Evolutionary conservation across 1,140 invertebrate genomes (phyloP).

Genomic region (Matsumurasca onukii): DNA sequence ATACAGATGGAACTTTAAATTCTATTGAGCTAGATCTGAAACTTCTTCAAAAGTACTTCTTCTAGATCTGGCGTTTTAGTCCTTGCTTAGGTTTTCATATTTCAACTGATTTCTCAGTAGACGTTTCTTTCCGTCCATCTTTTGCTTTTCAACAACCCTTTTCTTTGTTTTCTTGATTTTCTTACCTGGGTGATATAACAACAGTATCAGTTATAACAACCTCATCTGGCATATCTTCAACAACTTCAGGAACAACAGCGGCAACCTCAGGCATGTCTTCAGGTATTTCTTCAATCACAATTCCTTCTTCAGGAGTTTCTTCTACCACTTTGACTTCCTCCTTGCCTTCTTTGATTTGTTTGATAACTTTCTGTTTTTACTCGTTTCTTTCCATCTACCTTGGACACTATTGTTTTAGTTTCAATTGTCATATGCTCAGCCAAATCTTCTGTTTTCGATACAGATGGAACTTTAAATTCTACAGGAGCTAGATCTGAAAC

Average conservation of each 20-base stretch:
- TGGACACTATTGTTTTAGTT: slow-evolving; percentile 29
- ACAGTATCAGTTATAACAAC: slow-evolving; percentile 37
- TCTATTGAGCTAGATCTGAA: neutral
- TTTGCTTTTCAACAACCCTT: slow-evolving; percentile 42
- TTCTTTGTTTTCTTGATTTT: slow-evolving; percentile 41
- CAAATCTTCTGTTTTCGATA: neutral
- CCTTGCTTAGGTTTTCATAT: neutral
- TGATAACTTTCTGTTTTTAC: slow-evolving; percentile 43
- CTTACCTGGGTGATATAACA: slow-evolving; percentile 35
- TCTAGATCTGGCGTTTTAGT: neutral
- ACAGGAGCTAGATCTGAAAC: slow-evolving; percentile 35
- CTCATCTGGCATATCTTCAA: slow-evolving; percentile 27
- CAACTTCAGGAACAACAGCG: slow-evolving; percentile 19
- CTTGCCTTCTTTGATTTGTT: slow-evolving; percentile 35
- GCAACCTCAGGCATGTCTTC: slow-evolving; percentile 8
- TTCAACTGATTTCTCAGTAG: slow-evolving; percentile 36
- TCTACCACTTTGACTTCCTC: slow-evolving; percentile 42
- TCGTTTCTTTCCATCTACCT: slow-evolving; percentile 37
- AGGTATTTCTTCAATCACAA: slow-evolving; percentile 24
- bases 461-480: slow-evolving; percentile 41
- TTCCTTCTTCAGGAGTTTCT: slow-evolving; percentile 34
- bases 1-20: slow-evolving; percentile 31
- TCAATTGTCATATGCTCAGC: slow-evolving; percentile 39
- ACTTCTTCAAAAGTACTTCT: slow-evolving; percentile 18
- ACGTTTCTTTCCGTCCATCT: slow-evolving; percentile 38